A percentile compares a stretch with the other conserved stretches of the same genome.
Conservation (phyloP, 1,140 invertebrate species). For the Magallana ariakensis region DNA sequence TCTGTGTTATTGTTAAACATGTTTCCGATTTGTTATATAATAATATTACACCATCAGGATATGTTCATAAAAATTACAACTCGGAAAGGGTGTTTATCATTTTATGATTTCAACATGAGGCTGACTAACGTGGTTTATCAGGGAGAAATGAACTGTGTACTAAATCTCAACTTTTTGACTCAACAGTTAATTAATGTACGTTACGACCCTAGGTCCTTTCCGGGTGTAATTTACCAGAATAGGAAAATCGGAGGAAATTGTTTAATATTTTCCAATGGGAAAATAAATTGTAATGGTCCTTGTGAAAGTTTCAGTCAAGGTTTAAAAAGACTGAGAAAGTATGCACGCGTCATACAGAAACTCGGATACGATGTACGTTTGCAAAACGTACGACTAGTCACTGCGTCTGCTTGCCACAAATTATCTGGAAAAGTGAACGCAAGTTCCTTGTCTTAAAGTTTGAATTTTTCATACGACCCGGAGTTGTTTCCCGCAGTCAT, state of each 20-base stretch:
- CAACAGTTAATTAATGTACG: background rate
- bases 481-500: slow-evolving; percentile 46
- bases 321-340: slow-evolving; percentile 37
- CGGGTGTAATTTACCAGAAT: slow-evolving; percentile 45
- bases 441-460: background rate
- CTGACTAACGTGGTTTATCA: slow-evolving; percentile 45
- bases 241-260: slow-evolving; percentile 47
- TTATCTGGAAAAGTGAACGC: background rate
- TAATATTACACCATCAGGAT: slow-evolving; percentile 1
- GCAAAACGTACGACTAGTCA: slow-evolving; percentile 30
- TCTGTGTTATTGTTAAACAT: slow-evolving; percentile 37
- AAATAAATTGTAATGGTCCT: slow-evolving; percentile 46
- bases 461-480: slow-evolving; percentile 45
- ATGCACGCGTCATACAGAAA: slow-evolving; percentile 45
- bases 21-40: slow-evolving; percentile 10
- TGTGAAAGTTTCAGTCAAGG: slow-evolving; percentile 31
- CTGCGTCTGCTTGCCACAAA: slow-evolving; percentile 41
- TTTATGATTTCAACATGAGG: slow-evolving; percentile 28
- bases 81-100: slow-evolving; percentile 4
- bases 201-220: slow-evolving; percentile 38
- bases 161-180: slow-evolving; percentile 34
- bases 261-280: slow-evolving; percentile 47
- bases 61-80: slow-evolving; percentile 9
- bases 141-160: background rate
- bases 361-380: slow-evolving; percentile 24